phyloP scores from a whole-genome alignment of 1,140 invertebrate genomes.

The Periplaneta americana region DNA sequence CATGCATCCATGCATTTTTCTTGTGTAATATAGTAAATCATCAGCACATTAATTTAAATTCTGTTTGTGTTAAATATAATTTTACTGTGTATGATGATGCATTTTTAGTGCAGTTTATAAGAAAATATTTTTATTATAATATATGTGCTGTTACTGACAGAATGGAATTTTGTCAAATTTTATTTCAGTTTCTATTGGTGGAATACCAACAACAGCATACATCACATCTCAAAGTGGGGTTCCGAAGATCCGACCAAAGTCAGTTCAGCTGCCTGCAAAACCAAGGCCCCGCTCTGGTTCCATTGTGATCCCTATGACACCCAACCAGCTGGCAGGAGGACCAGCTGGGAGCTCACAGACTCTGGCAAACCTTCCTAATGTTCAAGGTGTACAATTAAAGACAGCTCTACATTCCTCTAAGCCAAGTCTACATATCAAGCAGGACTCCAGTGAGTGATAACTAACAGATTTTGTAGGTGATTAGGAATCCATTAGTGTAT shows the following conservation, averaged over 20 bases:
- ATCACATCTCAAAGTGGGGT: conserved; percentile 3
- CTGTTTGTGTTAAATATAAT: too few relatives aligned
- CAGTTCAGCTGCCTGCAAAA: conserved; percentile 4
- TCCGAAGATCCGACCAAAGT: neutral
- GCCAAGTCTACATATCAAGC: neutral
- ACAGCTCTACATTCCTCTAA: neutral
- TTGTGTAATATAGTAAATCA: too few relatives aligned
- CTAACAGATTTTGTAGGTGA: neutral
- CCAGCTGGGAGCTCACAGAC: neutral
- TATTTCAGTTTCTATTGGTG: conserved; percentile 6
- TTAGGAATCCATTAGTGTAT: neutral
- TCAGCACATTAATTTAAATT: too few relatives aligned
- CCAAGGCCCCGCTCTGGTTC: conserved; percentile 8
- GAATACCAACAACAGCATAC: conserved; percentile 9
- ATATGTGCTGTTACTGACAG: too few relatives aligned
- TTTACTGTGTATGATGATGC: too few relatives aligned
- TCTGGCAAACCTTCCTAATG: neutral
- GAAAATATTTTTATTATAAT: too few relatives aligned
- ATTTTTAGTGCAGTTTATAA: too few relatives aligned
- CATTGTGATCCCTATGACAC: conserved; percentile 17
- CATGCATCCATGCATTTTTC: too few relatives aligned
- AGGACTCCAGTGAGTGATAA: neutral
- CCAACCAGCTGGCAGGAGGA: neutral
- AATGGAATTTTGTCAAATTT: neutral
- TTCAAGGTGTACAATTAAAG: neutral